A percentile compares a stretch with the other conserved stretches of the same genome.
Evolutionary conservation across 2,888 invertebrate species (phyloP).

Genomic region (Drosophila neoperkinsi): DNA sequence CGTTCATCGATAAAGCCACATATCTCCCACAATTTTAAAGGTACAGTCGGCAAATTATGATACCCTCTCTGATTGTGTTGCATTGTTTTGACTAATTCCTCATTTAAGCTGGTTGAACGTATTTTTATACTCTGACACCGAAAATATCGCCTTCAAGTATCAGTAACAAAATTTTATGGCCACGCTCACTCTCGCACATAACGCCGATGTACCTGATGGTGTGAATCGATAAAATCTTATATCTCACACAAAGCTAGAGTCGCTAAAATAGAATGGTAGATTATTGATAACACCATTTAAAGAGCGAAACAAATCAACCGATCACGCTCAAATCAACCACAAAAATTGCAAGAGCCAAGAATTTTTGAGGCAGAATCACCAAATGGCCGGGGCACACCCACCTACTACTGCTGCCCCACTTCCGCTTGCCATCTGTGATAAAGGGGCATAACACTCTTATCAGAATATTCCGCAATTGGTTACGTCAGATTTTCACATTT

Average conservation of each 20-base stretch:
- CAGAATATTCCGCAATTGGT: not conserved
- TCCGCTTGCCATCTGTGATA: not conserved
- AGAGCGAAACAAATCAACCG: not conserved
- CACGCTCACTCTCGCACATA: not conserved
- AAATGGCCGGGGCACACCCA: not conserved
- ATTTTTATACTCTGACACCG: not conserved
- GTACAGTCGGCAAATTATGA: not conserved
- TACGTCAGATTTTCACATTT: not conserved
- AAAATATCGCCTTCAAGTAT: not conserved
- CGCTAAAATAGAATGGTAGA: not conserved
- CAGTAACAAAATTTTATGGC: not conserved
- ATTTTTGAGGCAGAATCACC: not conserved
- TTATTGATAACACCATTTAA: not conserved
- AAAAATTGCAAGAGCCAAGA: not conserved
- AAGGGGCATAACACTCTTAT: not conserved
- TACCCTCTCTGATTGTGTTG: not conserved
- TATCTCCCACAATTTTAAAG: not conserved
- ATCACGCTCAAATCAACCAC: not conserved
- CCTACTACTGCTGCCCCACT: too few relatives aligned
- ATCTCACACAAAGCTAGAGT: not conserved
- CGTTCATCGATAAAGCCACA: not conserved
- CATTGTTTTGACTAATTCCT: not conserved
- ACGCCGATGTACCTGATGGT: not conserved
- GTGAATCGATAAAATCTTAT: not conserved
- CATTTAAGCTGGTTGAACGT: not conserved